These are phyloP conservation scores for Heliothis virescens DNA, from an alignment of 1,140 invertebrate genomes.

Conservation along the genomic window DNA sequence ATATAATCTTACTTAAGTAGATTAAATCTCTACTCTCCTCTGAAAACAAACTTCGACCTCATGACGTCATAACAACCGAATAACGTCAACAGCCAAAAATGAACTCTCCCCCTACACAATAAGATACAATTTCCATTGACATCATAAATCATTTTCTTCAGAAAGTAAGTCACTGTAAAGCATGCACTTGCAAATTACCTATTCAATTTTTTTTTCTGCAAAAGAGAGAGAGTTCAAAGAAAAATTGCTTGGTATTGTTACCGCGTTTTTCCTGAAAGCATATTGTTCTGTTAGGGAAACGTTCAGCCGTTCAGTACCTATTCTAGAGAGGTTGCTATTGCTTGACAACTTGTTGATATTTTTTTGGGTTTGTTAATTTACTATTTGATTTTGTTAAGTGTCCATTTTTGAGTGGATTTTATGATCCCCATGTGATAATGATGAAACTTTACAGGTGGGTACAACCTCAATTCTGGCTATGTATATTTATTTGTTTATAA, in stretches of 20 bases:
- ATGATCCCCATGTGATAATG: too few species aligned
- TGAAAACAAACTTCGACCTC: not conserved
- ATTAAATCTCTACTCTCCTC: not conserved
- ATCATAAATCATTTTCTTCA: not conserved
- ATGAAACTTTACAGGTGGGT: too few species aligned
- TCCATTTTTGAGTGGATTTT: not conserved
- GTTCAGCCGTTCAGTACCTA: conserved; percentile 18
- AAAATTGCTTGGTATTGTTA: conserved; percentile 26
- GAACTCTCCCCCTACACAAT: not conserved
- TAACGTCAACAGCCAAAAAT: not conserved
- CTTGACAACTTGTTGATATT: conserved; percentile 32
- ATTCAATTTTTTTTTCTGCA: not conserved
- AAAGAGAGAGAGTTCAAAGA: conserved; percentile 17
- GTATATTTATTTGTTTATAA: too few species aligned
- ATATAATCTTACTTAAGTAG: too few species aligned
- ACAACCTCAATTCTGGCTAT: too few species aligned
- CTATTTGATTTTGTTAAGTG: not conserved
- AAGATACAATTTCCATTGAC: not conserved
- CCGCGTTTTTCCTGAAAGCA: conserved; percentile 2
- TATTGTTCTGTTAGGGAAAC: conserved; percentile 36
- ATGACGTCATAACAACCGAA: not conserved
- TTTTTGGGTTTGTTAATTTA: conserved; percentile 17
- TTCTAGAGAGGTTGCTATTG: conserved; percentile 12
- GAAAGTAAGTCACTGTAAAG: not conserved
- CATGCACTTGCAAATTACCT: conserved; percentile 4